A percentile compares a stretch with the other conserved stretches of the same genome.
phyloP scores from a whole-genome alignment of 2,113 vertebrate species.

The Peucedramus taeniatus region DNA sequence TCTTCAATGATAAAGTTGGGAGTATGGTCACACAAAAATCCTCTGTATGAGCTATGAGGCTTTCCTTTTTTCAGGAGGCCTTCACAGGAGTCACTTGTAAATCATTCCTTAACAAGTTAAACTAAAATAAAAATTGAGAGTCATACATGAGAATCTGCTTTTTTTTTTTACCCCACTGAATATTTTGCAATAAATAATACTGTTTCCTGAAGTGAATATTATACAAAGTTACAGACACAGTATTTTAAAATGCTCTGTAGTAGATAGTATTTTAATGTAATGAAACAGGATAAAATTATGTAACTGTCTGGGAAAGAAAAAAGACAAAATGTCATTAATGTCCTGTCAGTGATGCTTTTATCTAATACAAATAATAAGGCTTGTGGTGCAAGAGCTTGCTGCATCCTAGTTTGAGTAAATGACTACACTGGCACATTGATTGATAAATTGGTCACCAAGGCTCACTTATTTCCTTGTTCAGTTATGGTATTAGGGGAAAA shows the following conservation, averaged over 20 bases:
- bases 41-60: neutral
- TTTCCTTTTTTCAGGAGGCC: neutral
- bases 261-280: neutral
- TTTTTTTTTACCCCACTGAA: neutral
- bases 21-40: neutral
- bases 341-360: neutral
- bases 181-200: neutral
- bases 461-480: neutral
- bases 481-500: neutral
- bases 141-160: neutral
- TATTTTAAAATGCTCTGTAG: neutral
- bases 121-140: neutral
- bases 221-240: neutral
- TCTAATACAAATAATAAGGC: neutral
- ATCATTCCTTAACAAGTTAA: neutral
- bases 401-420: neutral
- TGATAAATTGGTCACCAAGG: neutral
- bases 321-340: neutral
- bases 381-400: neutral
- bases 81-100: neutral
- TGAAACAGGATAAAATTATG: neutral
- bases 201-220: neutral
- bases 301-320: neutral
- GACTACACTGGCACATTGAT: neutral
- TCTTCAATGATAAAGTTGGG: neutral